Evolutionary conservation across 2,888 invertebrate species (phyloP).

Genomic region (Rotaria socialis): DNA sequence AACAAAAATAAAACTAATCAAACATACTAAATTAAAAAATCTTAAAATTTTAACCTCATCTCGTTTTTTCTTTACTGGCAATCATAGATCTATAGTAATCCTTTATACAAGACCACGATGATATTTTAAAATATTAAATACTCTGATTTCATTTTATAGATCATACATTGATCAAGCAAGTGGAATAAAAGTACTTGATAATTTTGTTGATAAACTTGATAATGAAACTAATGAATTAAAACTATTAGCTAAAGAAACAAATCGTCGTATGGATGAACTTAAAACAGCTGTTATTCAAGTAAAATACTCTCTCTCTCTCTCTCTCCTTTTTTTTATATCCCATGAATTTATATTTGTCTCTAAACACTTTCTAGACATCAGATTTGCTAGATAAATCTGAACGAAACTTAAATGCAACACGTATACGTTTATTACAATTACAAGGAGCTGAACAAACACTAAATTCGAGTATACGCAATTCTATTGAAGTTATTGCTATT

Average conservation of each 20-base stretch:
- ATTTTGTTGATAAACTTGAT: not conserved
- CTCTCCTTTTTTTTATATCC: too few species aligned
- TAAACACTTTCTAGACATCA: not conserved
- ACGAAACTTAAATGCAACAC: not conserved
- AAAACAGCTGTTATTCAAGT: constrained; percentile 22
- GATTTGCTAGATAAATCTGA: constrained; percentile 6
- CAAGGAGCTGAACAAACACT: not conserved
- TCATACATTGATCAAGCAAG: not conserved
- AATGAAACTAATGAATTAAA: not conserved
- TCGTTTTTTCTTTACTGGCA: too few species aligned
- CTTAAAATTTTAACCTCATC: too few species aligned
- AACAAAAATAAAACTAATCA: too few species aligned
- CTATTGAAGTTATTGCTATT: constrained; percentile 27
- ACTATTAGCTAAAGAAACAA: not conserved
- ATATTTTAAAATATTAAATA: too few species aligned
- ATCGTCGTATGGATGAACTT: not conserved
- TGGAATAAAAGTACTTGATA: not conserved
- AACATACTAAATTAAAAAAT: too few species aligned
- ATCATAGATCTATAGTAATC: too few species aligned
- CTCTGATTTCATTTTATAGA: not conserved
- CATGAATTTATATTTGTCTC: too few species aligned
- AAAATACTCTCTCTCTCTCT: not conserved
- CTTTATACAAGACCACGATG: too few species aligned
- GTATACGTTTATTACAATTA: not conserved
- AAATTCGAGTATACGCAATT: constrained; percentile 3